phyloP scores from a whole-genome alignment of 1,140 invertebrate genomes.

The Sitophilus oryzae region DNA sequence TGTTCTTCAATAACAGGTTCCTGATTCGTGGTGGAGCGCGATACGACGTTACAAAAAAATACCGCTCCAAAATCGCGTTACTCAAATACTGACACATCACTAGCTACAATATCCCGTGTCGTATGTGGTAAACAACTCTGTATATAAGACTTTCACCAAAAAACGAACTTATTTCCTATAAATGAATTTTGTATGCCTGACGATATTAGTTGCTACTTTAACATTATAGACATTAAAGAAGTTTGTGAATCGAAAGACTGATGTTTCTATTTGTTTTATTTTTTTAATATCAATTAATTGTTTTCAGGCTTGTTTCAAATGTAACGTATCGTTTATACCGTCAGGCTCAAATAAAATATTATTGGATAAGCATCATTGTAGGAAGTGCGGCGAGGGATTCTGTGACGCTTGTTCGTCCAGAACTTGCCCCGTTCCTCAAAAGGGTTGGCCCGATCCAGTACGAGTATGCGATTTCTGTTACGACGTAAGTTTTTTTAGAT shows the following conservation, averaged over 20 bases:
- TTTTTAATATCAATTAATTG: background rate
- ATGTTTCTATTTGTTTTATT: background rate
- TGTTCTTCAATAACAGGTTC: too few relatives aligned
- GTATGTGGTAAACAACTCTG: too few relatives aligned
- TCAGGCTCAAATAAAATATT: constrained; percentile 45
- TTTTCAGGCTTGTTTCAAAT: constrained; percentile 57
- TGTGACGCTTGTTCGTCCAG: constrained; percentile 60
- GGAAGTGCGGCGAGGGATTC: constrained; percentile 69
- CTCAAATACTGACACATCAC: too few relatives aligned
- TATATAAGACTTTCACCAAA: too few relatives aligned
- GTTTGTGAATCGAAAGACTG: too few relatives aligned
- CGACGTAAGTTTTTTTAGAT: constrained; percentile 9
- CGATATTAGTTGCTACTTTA: background rate
- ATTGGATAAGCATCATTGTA: constrained; percentile 64
- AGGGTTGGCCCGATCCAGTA: constrained; percentile 59
- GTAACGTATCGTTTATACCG: constrained; percentile 51
- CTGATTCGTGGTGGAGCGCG: too few relatives aligned
- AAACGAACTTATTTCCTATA: too few relatives aligned
- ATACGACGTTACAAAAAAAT: too few relatives aligned
- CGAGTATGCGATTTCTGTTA: constrained; percentile 65
- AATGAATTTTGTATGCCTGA: background rate
- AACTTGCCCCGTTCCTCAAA: constrained; percentile 55
- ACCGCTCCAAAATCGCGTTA: too few relatives aligned
- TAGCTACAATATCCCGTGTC: too few relatives aligned
- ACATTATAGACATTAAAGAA: too few relatives aligned